Evolutionary conservation across 2,888 invertebrate genomes (phyloP), one percentile per base, ranked within the genome.

Genomic region (Polydrusus pterygomalis): DNA sequence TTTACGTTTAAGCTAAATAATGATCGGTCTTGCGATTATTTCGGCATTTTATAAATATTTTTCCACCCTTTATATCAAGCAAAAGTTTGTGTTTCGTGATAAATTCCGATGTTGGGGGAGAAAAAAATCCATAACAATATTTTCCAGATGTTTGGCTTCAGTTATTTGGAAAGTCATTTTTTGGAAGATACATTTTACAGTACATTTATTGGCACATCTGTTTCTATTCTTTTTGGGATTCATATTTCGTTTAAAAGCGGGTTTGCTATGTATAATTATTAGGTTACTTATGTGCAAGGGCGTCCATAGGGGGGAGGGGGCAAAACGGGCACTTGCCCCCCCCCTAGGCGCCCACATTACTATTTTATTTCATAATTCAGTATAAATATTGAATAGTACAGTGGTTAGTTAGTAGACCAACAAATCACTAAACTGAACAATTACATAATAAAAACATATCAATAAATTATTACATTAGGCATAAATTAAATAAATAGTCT

Each of bases 101-200:
- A 20, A 11, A 56, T 56, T 56, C 20, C 34, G 34, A 34, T 34
- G 30, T 34, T 15, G 54, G 15, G 34, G 34, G 34, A 25, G 34
- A n/a, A 56, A 30, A 54, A 56, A 56, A 56, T 56, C 34, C 15
- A 56, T 56, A 56, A 56, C 20, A 56, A 56, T 56, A 56, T 56
- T 30, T 56, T 56, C 56, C 56, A 56, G 56, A 56, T 56, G 54
- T 54, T 54, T 54, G 34, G n/a, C 56, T 56, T 56, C 20, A 34
- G 56, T 30, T 30, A 30, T 56, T 56, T 9, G 20, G 8, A 18
- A 30, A 34, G 34, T 56, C 15, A 18, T 34, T 56, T n/a, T 56
- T 25, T 15, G 20, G 15, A 18, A 15, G 34, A 56, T 56, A 56
- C 15, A 56, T 56, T 34, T 34, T 56, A 56, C 34, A 25, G 34